phyloP scores from a whole-genome alignment of 2,888 invertebrate genomes.

The Automeris io region DNA sequence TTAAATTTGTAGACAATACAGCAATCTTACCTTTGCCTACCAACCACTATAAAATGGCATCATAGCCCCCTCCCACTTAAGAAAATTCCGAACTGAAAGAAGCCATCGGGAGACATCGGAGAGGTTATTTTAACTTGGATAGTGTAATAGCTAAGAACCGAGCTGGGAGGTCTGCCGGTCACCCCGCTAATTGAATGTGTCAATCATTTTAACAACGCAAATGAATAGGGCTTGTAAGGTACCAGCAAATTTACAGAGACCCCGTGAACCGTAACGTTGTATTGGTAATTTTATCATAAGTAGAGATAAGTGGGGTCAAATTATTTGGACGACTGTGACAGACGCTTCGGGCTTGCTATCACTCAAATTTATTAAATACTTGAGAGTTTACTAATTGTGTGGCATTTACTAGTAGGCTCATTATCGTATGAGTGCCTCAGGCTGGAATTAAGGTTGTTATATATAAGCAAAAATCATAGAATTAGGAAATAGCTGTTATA shows the following conservation, averaged over 20 bases:
- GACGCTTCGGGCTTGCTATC: slow-evolving; percentile 55
- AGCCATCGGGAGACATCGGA: slow-evolving; percentile 2
- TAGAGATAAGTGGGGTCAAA: slow-evolving; percentile 19
- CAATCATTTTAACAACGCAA: slow-evolving; percentile 87
- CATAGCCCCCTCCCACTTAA: slow-evolving; percentile 12
- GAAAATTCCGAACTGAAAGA: slow-evolving; percentile 7
- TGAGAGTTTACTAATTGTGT: slow-evolving; percentile 59
- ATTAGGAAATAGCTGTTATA: too few relatives aligned
- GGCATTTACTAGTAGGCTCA: slow-evolving; percentile 63
- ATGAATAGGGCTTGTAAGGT: slow-evolving; percentile 68
- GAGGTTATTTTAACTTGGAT: slow-evolving; percentile 36
- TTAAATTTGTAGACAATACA: slow-evolving; percentile 58
- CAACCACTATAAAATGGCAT: slow-evolving; percentile 33
- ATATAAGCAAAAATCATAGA: background rate
- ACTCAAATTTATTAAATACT: slow-evolving; percentile 58
- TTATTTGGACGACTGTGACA: slow-evolving; percentile 38
- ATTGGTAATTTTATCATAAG: slow-evolving; percentile 14
- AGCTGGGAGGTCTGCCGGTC: slow-evolving; percentile 78
- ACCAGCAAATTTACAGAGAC: slow-evolving; percentile 40
- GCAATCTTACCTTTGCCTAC: slow-evolving; percentile 41
- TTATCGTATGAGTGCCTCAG: slow-evolving; percentile 36
- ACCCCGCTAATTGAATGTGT: slow-evolving; percentile 86
- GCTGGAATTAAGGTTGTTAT: slow-evolving; percentile 18
- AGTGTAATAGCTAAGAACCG: slow-evolving; percentile 52
- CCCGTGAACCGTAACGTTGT: slow-evolving; percentile 21